These are phyloP conservation scores for Zoanthus sansibaricus DNA, from an alignment of 92 coral and sea anemone genomes.

Conservation along the genomic window DNA sequence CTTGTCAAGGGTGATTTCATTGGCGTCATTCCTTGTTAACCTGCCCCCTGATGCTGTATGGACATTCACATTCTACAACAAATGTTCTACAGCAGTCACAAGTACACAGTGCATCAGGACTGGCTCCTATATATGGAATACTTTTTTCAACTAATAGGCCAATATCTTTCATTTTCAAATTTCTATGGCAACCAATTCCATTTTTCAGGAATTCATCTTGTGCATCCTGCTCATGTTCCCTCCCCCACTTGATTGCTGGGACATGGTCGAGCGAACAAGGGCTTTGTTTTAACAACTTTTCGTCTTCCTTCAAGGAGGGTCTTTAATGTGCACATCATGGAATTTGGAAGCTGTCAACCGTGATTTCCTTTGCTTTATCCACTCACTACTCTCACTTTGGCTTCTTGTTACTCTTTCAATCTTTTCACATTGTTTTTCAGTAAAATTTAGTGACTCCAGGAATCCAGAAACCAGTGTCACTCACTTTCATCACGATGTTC, in stretches of 20 bases:
- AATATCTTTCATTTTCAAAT: conserved; percentile 38
- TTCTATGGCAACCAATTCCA: conserved; percentile 34
- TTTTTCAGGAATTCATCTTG: conserved; percentile 39
- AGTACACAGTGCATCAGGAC: conserved; percentile 57
- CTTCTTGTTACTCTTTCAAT: conserved; percentile 8
- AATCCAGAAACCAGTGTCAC: conserved; percentile 33
- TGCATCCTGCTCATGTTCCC: conserved; percentile 58
- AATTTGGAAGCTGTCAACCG: conserved; percentile 55
- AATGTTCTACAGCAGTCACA: conserved; percentile 59
- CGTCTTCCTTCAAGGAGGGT: conserved; percentile 18
- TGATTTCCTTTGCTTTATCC: conserved; percentile 35
- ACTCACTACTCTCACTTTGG: conserved; percentile 29
- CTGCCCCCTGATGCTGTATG: conserved; percentile 44
- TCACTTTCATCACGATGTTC: conserved; percentile 26
- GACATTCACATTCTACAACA: conserved; percentile 57
- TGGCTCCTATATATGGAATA: conserved; percentile 56
- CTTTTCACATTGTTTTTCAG: conserved; percentile 27
- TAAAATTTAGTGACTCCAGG: conserved; percentile 27
- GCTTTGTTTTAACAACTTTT: conserved; percentile 38
- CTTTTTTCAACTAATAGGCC: conserved; percentile 43
- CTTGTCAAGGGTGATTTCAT: not conserved
- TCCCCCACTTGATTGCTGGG: conserved; percentile 62
- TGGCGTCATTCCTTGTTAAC: conserved; percentile 29
- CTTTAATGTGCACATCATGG: conserved; percentile 51
- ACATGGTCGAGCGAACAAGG: conserved; percentile 44